These are phyloP conservation scores for Ophion costatus DNA, from an alignment of 2,888 invertebrate genomes.

Conservation along the genomic window DNA sequence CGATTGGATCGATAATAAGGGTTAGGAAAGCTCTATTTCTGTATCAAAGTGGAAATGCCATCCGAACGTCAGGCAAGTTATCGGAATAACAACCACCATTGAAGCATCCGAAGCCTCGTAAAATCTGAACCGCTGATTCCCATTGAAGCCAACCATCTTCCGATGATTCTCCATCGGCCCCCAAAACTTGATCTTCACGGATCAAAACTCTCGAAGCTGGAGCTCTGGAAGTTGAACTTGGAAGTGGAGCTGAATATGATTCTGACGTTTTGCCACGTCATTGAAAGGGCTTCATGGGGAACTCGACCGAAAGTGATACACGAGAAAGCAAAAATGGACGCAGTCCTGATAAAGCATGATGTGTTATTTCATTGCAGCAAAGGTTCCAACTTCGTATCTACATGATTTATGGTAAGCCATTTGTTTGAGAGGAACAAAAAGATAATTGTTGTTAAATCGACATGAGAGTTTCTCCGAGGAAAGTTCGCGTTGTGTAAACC, in stretches of 20 bases:
- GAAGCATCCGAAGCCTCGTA: neutral
- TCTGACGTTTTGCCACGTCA: neutral
- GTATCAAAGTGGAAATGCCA: too few relatives aligned
- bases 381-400: constrained; percentile 19
- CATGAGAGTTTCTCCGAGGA: constrained; percentile 17
- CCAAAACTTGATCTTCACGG: too few relatives aligned
- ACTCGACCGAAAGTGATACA: neutral
- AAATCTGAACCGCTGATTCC: neutral
- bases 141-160: neutral
- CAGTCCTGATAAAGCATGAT: neutral
- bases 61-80: too few relatives aligned
- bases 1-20: too few relatives aligned
- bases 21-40: too few relatives aligned
- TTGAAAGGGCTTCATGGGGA: neutral
- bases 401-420: constrained; percentile 9
- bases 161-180: neutral
- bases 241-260: neutral
- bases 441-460: constrained; percentile 29
- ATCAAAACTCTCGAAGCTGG: too few relatives aligned
- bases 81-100: neutral
- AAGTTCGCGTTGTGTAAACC: constrained; percentile 27
- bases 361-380: neutral
- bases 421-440: constrained; percentile 27
- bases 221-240: neutral
- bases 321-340: neutral